Evolutionary conservation across 1,140 invertebrate species (phyloP).

Genomic region (Metaphire vulgaris): DNA sequence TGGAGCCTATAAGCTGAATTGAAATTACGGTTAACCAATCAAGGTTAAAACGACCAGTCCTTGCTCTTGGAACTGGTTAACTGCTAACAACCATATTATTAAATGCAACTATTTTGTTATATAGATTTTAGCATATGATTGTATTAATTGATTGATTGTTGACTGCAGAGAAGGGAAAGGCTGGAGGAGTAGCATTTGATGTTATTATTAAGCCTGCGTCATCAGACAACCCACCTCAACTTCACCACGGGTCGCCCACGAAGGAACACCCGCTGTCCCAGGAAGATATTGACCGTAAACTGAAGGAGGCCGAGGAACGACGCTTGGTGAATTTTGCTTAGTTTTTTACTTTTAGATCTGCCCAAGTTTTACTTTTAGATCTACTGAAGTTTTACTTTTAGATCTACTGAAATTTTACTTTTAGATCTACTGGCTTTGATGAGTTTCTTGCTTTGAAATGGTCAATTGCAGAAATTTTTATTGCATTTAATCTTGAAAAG

Average conservation of each 20-base stretch:
- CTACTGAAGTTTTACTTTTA: background rate
- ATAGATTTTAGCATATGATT: too few relatives aligned
- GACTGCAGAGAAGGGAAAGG: constrained; percentile 31
- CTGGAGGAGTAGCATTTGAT: constrained; percentile 80
- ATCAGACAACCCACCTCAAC: constrained; percentile 46
- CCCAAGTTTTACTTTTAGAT: too few relatives aligned
- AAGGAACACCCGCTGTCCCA: constrained; percentile 57
- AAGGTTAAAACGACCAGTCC: too few relatives aligned
- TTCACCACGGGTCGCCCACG: constrained; percentile 29
- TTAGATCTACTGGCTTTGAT: background rate
- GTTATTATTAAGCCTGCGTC: constrained; percentile 83
- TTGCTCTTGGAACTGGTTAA: too few relatives aligned
- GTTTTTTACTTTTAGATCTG: background rate
- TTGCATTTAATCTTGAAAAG: too few relatives aligned
- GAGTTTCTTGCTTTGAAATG: background rate
- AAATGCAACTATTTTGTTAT: too few relatives aligned
- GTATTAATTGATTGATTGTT: constrained; percentile 2
- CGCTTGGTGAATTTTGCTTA: constrained; percentile 62
- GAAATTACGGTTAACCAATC: too few relatives aligned
- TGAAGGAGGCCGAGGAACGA: constrained; percentile 82
- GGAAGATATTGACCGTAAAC: constrained; percentile 80
- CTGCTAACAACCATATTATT: too few relatives aligned
- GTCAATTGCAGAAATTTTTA: too few relatives aligned
- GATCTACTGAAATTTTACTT: background rate
- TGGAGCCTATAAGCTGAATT: too few relatives aligned